These are phyloP conservation scores for Candidula unifasciata DNA, from an alignment of 2,888 invertebrate genomes.

Conservation along the genomic window DNA sequence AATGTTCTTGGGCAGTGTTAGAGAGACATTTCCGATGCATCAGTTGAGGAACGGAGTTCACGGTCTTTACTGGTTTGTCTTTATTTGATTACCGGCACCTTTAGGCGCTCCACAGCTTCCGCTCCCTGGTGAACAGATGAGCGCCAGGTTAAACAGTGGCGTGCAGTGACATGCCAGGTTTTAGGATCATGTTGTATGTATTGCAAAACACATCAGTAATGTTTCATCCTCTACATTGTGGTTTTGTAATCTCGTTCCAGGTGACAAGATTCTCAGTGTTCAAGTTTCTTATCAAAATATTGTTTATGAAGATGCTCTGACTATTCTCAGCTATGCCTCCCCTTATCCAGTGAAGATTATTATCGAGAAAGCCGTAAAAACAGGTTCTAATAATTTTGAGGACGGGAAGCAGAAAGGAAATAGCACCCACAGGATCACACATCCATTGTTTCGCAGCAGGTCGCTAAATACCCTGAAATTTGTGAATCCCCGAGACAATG, in stretches of 20 bases:
- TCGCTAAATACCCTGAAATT: constrained; percentile 86
- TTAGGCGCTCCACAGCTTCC: no score
- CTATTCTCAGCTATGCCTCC: constrained; percentile 92
- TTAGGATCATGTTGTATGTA: no score
- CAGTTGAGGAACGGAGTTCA: no score
- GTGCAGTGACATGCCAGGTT: no score
- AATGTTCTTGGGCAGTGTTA: no score
- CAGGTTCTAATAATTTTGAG: not conserved
- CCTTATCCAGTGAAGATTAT: constrained; percentile 87
- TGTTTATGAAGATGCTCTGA: constrained; percentile 92
- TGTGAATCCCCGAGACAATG: not conserved
- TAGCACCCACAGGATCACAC: constrained; percentile 79
- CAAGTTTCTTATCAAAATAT: constrained; percentile 92
- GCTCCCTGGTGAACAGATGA: no score
- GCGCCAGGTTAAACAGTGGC: no score
- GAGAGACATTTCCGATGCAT: no score
- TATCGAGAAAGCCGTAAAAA: constrained; percentile 81
- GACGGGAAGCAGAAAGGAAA: not conserved
- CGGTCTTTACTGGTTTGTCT: no score
- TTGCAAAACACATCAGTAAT: no score
- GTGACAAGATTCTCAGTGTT: constrained; percentile 91
- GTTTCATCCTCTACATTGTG: no score
- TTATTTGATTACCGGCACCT: no score
- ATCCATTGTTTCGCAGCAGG: constrained; percentile 87
- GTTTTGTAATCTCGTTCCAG: constrained; percentile 78